Evolutionary conservation across 2,797 vertebrate genomes (phyloP).

Genomic region (Helostoma temminkii): DNA sequence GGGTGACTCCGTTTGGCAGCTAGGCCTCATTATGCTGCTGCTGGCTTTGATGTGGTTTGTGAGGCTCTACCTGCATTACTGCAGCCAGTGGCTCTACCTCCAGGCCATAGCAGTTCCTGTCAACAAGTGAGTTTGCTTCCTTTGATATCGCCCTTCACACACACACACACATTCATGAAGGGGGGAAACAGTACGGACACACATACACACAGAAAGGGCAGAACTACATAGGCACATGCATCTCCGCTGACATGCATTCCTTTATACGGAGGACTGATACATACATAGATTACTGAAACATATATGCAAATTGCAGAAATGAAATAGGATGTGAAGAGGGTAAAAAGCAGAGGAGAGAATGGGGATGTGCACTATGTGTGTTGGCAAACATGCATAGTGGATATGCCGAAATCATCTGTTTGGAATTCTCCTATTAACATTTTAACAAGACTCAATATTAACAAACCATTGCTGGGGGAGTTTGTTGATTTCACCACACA

Average conservation of each 20-base stretch:
- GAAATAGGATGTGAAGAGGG: constrained; percentile 36
- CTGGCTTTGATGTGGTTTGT: constrained; percentile 91
- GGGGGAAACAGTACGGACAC: constrained; percentile 25
- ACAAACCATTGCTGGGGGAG: constrained; percentile 71
- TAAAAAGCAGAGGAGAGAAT: constrained; percentile 33
- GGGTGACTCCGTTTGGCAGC: constrained; percentile 75
- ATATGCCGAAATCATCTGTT: constrained; percentile 77
- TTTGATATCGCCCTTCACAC: constrained; percentile 78
- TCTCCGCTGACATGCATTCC: constrained; percentile 51
- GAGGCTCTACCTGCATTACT: constrained; percentile 95
- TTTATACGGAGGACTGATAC: constrained; percentile 35
- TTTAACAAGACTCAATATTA: constrained; percentile 81
- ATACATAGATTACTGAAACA: constrained; percentile 28
- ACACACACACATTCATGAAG: constrained; percentile 26
- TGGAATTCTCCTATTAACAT: constrained; percentile 78
- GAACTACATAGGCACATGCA: constrained; percentile 22
- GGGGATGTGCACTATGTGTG: constrained; percentile 40
- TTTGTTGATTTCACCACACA: constrained; percentile 67
- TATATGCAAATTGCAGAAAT: constrained; percentile 36
- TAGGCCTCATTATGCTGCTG: constrained; percentile 86
- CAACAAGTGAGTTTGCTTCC: constrained; percentile 91
- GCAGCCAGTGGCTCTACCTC: constrained; percentile 95
- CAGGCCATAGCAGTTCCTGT: constrained; percentile 89
- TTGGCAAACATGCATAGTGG: constrained; percentile 26
- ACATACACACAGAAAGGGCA: constrained; percentile 28